phyloP scores from a whole-genome alignment of 2,113 vertebrate genomes.

The Stegastes partitus region DNA sequence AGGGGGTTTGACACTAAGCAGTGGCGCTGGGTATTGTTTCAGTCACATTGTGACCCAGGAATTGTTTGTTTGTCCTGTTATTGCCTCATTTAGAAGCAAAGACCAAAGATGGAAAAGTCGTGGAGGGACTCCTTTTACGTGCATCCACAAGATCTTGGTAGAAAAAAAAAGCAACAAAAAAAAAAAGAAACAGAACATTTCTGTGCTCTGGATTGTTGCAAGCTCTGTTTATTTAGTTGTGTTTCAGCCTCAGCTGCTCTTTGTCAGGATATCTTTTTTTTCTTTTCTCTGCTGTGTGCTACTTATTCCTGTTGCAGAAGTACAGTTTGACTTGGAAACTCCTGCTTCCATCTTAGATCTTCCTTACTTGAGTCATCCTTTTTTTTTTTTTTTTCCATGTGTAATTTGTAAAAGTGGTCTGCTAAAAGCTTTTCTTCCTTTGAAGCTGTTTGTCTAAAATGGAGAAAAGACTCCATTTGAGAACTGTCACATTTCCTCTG shows the following conservation, averaged over 20 bases:
- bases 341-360: slow-evolving; percentile 50
- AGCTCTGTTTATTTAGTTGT: slow-evolving; percentile 6
- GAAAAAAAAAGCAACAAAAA: too few species aligned
- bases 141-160: too few species aligned
- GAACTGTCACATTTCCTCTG: slow-evolving; percentile 20
- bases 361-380: slow-evolving; percentile 16
- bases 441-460: slow-evolving; percentile 58
- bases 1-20: slow-evolving; percentile 49
- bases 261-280: slow-evolving; percentile 29
- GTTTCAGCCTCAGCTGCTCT: slow-evolving; percentile 47
- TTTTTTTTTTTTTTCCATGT: slow-evolving; percentile 35
- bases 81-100: slow-evolving; percentile 38
- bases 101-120: slow-evolving; percentile 29
- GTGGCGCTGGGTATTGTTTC: slow-evolving; percentile 53
- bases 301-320: slow-evolving; percentile 35
- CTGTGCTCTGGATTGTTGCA: slow-evolving; percentile 13
- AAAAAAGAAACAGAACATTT: not conserved
- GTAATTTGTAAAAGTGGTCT: slow-evolving; percentile 54
- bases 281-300: not conserved
- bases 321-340: slow-evolving; percentile 38
- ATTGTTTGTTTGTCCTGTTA: slow-evolving; percentile 40
- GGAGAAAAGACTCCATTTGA: slow-evolving; percentile 36
- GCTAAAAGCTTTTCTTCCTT: slow-evolving; percentile 63
- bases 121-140: slow-evolving; percentile 1
- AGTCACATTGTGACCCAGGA: slow-evolving; percentile 40